A percentile compares a stretch with the other conserved stretches of the same genome.
These are phyloP conservation scores for Probaryconus sp. DNA, from an alignment of 1,140 invertebrate genomes.

Conservation along the genomic window DNA sequence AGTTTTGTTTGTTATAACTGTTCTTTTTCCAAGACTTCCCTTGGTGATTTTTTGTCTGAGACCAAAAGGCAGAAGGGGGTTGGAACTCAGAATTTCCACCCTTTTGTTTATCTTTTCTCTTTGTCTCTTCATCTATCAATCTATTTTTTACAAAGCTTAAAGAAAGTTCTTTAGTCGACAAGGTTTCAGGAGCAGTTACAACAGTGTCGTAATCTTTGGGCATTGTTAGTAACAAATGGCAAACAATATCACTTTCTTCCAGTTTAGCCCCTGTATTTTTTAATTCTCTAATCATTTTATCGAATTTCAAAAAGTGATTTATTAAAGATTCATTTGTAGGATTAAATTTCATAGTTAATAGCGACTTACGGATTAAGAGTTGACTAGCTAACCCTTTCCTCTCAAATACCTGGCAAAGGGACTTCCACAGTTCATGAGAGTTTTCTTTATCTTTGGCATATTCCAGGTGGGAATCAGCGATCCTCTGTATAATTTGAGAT, in stretches of 20 bases:
- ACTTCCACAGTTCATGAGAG: background rate
- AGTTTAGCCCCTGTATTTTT: background rate
- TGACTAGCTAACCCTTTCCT: background rate
- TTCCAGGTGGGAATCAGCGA: background rate
- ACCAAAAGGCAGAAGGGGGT: background rate
- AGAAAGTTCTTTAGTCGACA: background rate
- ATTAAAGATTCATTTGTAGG: background rate
- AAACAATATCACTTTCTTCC: no score
- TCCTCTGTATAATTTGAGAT: background rate
- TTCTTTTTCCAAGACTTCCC: background rate
- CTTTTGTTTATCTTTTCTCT: background rate
- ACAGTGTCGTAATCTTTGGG: no score
- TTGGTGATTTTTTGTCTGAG: background rate
- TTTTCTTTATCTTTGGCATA: background rate
- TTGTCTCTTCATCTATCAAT: background rate
- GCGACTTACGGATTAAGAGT: background rate
- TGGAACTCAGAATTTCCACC: background rate
- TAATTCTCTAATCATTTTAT: background rate
- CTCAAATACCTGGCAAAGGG: background rate
- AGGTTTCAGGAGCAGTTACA: background rate
- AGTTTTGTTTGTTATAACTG: no score
- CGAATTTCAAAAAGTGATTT: background rate
- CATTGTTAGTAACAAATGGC: no score
- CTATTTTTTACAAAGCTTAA: constrained; percentile 1
- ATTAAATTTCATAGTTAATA: constrained; percentile 3